These are phyloP conservation scores for Rhabdornis inornatus DNA, from an alignment of 2,113 vertebrate species.

Conservation along the genomic window DNA sequence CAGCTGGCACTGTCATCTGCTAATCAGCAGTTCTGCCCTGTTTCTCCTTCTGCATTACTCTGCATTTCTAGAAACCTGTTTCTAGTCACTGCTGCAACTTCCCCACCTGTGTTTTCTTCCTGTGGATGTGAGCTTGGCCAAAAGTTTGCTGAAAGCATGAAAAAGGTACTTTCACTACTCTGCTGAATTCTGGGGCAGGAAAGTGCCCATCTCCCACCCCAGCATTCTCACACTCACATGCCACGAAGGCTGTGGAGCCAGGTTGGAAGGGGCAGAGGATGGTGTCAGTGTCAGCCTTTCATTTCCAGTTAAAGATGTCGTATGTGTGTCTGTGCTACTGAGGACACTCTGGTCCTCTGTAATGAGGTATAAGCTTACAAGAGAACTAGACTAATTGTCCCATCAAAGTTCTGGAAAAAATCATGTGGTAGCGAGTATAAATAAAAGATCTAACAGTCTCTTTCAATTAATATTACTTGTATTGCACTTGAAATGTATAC, in stretches of 20 bases:
- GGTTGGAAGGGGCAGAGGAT: background rate
- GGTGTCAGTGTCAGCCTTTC: background rate
- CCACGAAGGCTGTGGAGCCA: fast-evolving
- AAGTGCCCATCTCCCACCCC: background rate
- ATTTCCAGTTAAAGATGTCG: background rate
- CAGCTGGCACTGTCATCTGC: background rate
- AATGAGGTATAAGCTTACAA: background rate
- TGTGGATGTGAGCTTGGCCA: background rate
- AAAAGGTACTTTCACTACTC: background rate
- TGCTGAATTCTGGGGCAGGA: background rate
- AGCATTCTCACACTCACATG: background rate
- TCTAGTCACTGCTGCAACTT: background rate
- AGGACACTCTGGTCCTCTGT: background rate
- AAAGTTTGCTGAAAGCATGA: background rate
- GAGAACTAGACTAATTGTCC: background rate
- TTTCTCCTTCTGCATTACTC: background rate
- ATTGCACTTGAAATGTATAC: slow-evolving; percentile 12
- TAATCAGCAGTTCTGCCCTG: background rate
- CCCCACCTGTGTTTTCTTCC: background rate
- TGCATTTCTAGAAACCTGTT: background rate
- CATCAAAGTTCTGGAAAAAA: background rate
- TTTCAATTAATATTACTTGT: slow-evolving; percentile 25
- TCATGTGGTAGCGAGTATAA: background rate
- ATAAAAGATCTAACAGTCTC: slow-evolving; percentile 4
- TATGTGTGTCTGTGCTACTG: background rate